These are phyloP conservation scores for Diaperis boleti DNA, from an alignment of 2,888 invertebrate species.

Conservation along the genomic window DNA sequence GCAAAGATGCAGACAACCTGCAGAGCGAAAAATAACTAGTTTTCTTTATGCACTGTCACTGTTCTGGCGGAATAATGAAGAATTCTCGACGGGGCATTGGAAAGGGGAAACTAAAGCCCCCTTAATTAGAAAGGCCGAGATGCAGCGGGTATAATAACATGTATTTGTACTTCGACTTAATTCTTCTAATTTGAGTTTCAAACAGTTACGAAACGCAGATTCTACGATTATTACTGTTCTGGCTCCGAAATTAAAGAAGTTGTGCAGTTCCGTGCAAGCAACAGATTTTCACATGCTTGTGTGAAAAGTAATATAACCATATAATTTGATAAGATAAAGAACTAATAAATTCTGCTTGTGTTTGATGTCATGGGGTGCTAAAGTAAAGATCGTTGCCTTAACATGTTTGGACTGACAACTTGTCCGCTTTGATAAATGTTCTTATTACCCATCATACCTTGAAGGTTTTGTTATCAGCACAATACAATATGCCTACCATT, in stretches of 20 bases:
- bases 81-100: slow-evolving; percentile 46
- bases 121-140: slow-evolving; percentile 44
- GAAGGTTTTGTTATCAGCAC: slow-evolving; percentile 54
- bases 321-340: not conserved
- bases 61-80: slow-evolving; percentile 46
- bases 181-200: slow-evolving; percentile 10
- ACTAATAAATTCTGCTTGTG: slow-evolving; percentile 2
- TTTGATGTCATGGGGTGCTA: slow-evolving; percentile 2
- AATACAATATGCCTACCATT: slow-evolving; percentile 56
- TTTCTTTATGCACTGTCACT: slow-evolving; percentile 50
- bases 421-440: slow-evolving; percentile 51
- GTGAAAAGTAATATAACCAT: slow-evolving; percentile 5
- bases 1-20: slow-evolving; percentile 42
- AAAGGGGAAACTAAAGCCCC: slow-evolving; percentile 42
- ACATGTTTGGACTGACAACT: slow-evolving; percentile 28
- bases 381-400: slow-evolving; percentile 9
- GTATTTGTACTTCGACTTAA: slow-evolving; percentile 22
- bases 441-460: slow-evolving; percentile 52
- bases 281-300: not conserved
- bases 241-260: too few relatives aligned
- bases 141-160: slow-evolving; percentile 17
- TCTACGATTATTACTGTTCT: too few relatives aligned
- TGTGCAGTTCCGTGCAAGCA: not conserved
- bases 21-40: slow-evolving; percentile 48
- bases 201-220: not conserved